Evolutionary conservation across 1,140 invertebrate genomes (phyloP).

Genomic region (Nephotettix cincticeps): DNA sequence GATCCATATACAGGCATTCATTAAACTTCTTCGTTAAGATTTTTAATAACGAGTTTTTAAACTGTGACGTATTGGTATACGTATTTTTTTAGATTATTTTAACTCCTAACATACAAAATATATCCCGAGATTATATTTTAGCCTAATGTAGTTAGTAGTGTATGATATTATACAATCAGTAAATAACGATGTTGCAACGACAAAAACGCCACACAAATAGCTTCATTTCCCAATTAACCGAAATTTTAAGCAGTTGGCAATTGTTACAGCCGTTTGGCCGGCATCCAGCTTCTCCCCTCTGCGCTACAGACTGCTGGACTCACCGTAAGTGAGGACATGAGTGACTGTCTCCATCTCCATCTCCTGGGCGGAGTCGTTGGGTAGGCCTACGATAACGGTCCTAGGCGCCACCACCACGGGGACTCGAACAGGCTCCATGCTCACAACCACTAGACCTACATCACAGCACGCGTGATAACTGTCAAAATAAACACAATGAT

Average conservation of each 20-base stretch:
- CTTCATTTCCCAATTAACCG: background rate
- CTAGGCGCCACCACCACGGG: background rate
- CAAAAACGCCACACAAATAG: background rate
- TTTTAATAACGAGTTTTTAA: too few relatives aligned
- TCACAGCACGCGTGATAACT: background rate
- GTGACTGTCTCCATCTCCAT: conserved; percentile 55
- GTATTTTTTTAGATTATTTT: too few relatives aligned
- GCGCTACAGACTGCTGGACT: conserved; percentile 38
- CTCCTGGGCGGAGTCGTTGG: background rate
- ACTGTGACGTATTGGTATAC: too few relatives aligned
- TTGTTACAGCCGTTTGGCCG: background rate
- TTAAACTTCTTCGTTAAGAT: too few relatives aligned
- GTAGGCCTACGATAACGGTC: background rate
- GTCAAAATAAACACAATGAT: background rate
- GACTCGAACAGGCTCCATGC: background rate
- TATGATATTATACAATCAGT: too few relatives aligned
- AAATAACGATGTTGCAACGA: too few relatives aligned
- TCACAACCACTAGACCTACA: background rate
- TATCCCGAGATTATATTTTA: too few relatives aligned
- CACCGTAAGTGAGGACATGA: conserved; percentile 59
- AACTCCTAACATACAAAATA: too few relatives aligned
- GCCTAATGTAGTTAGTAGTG: too few relatives aligned
- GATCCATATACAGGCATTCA: too few relatives aligned
- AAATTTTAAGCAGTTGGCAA: background rate
- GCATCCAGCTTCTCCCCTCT: background rate